phyloP scores from a whole-genome alignment of 2,888 invertebrate species.

The Acleris holmiana region DNA sequence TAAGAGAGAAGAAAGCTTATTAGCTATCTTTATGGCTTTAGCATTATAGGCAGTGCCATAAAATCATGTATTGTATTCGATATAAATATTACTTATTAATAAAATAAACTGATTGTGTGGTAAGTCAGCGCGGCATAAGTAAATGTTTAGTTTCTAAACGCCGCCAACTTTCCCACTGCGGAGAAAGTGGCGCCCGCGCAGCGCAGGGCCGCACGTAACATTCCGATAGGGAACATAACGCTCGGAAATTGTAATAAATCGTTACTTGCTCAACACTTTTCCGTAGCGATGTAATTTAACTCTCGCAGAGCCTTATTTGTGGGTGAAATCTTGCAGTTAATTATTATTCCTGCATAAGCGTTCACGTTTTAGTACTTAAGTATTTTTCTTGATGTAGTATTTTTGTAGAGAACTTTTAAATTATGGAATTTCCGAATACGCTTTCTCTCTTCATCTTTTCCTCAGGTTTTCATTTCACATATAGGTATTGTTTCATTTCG shows the following conservation, averaged over 20 bases:
- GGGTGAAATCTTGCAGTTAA: not conserved
- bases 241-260: constrained; percentile 54
- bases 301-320: constrained; percentile 2
- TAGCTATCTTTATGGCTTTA: no score
- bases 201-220: constrained; percentile 66
- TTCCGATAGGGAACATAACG: constrained; percentile 65
- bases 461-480: no score
- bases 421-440: no score
- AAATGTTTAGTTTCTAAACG: constrained; percentile 72
- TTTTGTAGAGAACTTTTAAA: no score
- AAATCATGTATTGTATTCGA: not conserved
- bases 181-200: constrained; percentile 74
- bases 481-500: no score
- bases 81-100: not conserved
- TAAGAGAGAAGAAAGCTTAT: constrained; percentile 15
- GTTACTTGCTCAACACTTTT: constrained; percentile 32
- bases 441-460: no score
- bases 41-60: no score
- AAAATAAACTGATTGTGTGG: constrained; percentile 23
- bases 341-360: no score
- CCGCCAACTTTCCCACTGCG: constrained; percentile 76
- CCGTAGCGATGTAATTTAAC: not conserved
- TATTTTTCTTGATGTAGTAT: no score
- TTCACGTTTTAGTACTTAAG: no score
- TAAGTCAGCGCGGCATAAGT: constrained; percentile 47